Percentiles rank a stretch among this genome's conserved stretches.
Conservation (phyloP, 2,113 vertebrate genomes). For the Brachypteracias leptosomus region DNA sequence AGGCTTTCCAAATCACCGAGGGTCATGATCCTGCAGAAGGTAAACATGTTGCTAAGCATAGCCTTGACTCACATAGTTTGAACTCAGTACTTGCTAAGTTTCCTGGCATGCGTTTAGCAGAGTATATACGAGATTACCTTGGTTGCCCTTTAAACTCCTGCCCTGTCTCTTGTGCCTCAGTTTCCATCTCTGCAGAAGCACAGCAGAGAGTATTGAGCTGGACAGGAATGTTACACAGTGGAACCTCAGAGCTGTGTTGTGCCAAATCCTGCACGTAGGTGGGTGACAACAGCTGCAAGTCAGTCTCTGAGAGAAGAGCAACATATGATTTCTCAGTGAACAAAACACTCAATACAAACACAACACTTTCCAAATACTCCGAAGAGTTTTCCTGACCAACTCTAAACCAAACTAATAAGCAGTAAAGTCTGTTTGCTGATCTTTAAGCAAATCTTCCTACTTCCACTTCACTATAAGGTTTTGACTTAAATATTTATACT, state of each 20-base stretch:
- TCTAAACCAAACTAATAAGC: slow-evolving; percentile 29
- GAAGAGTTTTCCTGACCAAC: slow-evolving; percentile 4
- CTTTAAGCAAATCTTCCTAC: slow-evolving; percentile 29
- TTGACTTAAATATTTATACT: slow-evolving; percentile 61
- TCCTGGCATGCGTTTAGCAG: not conserved
- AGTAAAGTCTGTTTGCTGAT: slow-evolving; percentile 31
- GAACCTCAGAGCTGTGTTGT: not conserved
- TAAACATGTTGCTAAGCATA: not conserved
- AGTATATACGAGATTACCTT: not conserved
- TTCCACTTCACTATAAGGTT: slow-evolving; percentile 11
- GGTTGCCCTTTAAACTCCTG: not conserved
- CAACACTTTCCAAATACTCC: not conserved
- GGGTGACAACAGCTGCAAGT: slow-evolving; percentile 28
- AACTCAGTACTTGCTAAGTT: not conserved
- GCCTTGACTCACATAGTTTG: not conserved
- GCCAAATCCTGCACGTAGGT: not conserved
- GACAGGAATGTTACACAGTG: not conserved
- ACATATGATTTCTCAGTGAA: slow-evolving; percentile 17
- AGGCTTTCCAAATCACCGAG: not conserved
- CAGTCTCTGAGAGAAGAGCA: not conserved
- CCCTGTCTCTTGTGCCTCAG: not conserved
- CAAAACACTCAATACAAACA: slow-evolving; percentile 52
- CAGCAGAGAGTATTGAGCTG: not conserved
- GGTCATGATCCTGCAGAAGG: not conserved
- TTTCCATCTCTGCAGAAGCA: not conserved